phyloP scores from a whole-genome alignment of 1,140 invertebrate genomes.

The Ectropis grisescens region DNA sequence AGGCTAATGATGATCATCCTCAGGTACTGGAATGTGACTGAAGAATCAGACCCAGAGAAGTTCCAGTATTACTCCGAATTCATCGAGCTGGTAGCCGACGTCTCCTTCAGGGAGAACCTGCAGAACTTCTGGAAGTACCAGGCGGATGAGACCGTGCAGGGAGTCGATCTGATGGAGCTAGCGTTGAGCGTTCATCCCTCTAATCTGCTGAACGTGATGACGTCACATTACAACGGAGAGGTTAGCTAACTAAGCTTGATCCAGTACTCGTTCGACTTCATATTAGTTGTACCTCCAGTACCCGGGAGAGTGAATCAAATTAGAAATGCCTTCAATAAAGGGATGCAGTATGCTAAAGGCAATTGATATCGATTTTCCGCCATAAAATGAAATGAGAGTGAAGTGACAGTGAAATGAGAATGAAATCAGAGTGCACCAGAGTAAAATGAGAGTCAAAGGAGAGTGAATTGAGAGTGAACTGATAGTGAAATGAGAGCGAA shows the following conservation, averaged over 20 bases:
- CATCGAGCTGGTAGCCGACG: slow-evolving; percentile 62
- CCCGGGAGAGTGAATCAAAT: too few species aligned
- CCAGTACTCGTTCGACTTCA: neutral
- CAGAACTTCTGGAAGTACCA: slow-evolving; percentile 69
- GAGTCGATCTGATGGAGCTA: slow-evolving; percentile 58
- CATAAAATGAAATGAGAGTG: too few species aligned
- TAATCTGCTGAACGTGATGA: slow-evolving; percentile 10
- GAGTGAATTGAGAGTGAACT: too few species aligned
- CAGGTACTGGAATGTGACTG: slow-evolving; percentile 45
- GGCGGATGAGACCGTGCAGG: slow-evolving; percentile 47
- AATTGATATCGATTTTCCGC: too few species aligned
- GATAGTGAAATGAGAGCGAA: too few species aligned
- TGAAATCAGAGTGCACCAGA: too few species aligned
- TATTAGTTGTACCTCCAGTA: neutral
- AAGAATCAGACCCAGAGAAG: slow-evolving; percentile 33
- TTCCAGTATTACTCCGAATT: slow-evolving; percentile 69
- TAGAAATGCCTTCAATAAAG: too few species aligned
- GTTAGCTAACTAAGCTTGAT: too few species aligned
- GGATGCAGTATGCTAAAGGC: too few species aligned
- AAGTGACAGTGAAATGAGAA: too few species aligned
- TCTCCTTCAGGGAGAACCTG: slow-evolving; percentile 66
- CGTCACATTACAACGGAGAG: slow-evolving; percentile 22
- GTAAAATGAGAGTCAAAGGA: too few species aligned
- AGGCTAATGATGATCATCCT: too few species aligned
- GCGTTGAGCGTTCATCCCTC: slow-evolving; percentile 46